phyloP scores from a whole-genome alignment of 2,797 vertebrate genomes.

The Novumbra hubbsi region DNA sequence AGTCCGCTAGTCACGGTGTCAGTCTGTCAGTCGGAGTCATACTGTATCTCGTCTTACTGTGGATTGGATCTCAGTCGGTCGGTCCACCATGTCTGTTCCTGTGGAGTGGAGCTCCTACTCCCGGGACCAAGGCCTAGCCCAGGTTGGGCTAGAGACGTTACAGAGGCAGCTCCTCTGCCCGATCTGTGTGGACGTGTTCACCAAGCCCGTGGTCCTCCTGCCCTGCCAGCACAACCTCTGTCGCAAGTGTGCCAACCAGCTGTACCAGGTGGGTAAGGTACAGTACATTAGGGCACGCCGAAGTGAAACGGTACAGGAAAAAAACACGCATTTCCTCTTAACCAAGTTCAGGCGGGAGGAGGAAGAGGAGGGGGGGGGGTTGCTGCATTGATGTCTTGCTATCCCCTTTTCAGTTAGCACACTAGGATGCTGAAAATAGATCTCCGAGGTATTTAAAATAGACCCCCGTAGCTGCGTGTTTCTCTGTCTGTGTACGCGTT shows the following conservation, averaged over 20 bases:
- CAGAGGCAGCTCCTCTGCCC: slow-evolving; percentile 78
- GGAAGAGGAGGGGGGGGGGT: no score
- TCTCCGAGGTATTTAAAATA: no score
- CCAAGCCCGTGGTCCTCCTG: slow-evolving; percentile 63
- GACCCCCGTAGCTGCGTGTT: no score
- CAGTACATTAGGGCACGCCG: neutral
- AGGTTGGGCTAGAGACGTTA: slow-evolving; percentile 58
- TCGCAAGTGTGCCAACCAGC: slow-evolving; percentile 78
- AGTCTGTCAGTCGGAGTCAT: neutral
- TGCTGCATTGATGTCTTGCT: no score
- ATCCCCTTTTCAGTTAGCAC: no score
- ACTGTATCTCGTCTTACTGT: neutral
- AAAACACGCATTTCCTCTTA: no score
- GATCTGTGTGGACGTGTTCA: slow-evolving; percentile 63
- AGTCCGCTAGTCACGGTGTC: neutral
- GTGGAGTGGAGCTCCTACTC: slow-evolving; percentile 66
- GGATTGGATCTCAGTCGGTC: neutral
- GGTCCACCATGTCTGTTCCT: slow-evolving; percentile 62
- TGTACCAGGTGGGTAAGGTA: slow-evolving; percentile 66
- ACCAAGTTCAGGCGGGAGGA: no score
- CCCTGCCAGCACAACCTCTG: slow-evolving; percentile 69
- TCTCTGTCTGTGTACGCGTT: no score
- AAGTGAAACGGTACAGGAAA: neutral
- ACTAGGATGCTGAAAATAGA: no score
- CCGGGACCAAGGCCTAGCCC: slow-evolving; percentile 45